Percentiles rank a stretch among this genome's conserved stretches.
Conservation (phyloP, 1,140 invertebrate genomes). For the Trichonephila inaurata region DNA sequence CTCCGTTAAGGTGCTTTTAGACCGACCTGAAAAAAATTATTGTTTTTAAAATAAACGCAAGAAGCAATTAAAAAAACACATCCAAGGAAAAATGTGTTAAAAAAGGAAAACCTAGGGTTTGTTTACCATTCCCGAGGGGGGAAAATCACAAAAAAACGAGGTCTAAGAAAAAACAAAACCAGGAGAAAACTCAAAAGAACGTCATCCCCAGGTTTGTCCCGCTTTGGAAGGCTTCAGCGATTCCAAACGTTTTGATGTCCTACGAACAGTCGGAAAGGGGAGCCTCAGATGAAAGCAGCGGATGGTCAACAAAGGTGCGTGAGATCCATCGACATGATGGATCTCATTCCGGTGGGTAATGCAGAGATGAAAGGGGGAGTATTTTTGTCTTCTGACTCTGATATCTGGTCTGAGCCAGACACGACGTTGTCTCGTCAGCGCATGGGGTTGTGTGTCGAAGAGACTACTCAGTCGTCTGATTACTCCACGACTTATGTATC, state of each 20-base stretch:
- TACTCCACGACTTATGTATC: constrained; percentile 68
- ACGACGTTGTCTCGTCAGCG: constrained; percentile 58
- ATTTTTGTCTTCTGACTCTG: constrained; percentile 67
- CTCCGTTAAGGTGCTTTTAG: too few relatives aligned
- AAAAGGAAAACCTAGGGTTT: too few relatives aligned
- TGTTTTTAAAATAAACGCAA: too few relatives aligned
- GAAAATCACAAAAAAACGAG: constrained; percentile 72
- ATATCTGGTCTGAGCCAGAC: constrained; percentile 75
- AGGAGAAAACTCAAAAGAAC: constrained; percentile 61
- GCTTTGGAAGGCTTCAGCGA: constrained; percentile 75
- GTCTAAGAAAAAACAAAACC: constrained; percentile 63
- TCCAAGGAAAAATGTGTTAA: too few relatives aligned
- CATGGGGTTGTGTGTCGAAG: constrained; percentile 61
- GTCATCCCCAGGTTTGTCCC: constrained; percentile 60
- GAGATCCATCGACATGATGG: constrained; percentile 74
- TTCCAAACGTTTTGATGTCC: constrained; percentile 71
- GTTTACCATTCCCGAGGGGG: constrained; percentile 65
- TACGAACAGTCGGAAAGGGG: constrained; percentile 72
- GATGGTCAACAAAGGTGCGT: constrained; percentile 63
- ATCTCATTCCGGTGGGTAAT: constrained; percentile 57
- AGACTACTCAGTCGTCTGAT: constrained; percentile 50
- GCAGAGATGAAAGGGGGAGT: background rate
- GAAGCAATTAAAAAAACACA: too few relatives aligned
- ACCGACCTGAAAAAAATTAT: too few relatives aligned
- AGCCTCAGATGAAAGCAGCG: constrained; percentile 56